Evolutionary conservation across 2,113 vertebrate species (phyloP), one percentile per base, ranked within the genome.

Genomic region (Isichthys henryi): DNA sequence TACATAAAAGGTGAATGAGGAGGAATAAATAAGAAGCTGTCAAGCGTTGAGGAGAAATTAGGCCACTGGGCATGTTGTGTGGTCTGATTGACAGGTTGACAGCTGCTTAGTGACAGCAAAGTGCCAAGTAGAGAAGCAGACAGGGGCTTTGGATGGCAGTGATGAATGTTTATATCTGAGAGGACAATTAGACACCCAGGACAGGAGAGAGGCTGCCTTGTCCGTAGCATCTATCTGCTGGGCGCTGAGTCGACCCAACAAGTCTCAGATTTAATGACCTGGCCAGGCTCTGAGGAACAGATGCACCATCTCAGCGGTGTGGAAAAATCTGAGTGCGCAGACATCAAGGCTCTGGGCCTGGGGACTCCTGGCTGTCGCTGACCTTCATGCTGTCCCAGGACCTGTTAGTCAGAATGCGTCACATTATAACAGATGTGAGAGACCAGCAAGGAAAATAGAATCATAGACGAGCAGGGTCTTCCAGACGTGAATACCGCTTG

Each of bases 21-120:
- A 87, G n/a, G 13, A 8, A 87, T n/a, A 56, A 53, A 58, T 17
- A 48, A 85, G 21, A 85, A 49, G 35, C 43, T 85, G 45, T 21
- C 49, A 53, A 58, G n/a, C 31, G 49, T 39, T 87, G 31, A 19
- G 5, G 31, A 43, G 50, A 87, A 56, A 48, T 50, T 23, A 87
- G 50, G 86, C 49, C 86, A 15, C 50, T 35, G 50, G 27, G 23
- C 49, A 35, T 56, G 86, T 53, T 87, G n/a, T 87, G 21, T 35
- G 23, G 27, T 87, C 50, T 19, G 86, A 87, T 21, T 87, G 86
- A 87, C 86, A 87, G 86, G 86, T 56, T 87, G 86, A 87, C 49
- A 56, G 86, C 27, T 35, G 23, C 52, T 53, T 4, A 31, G 48
- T 87, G 27, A 50, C 86, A 87, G 13, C 19, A 49, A 53, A 17